Percentiles rank a stretch among this genome's conserved stretches.
These are phyloP conservation scores for Spondyliosoma cantharus DNA, from an alignment of 2,797 vertebrate genomes.

Conservation along the genomic window DNA sequence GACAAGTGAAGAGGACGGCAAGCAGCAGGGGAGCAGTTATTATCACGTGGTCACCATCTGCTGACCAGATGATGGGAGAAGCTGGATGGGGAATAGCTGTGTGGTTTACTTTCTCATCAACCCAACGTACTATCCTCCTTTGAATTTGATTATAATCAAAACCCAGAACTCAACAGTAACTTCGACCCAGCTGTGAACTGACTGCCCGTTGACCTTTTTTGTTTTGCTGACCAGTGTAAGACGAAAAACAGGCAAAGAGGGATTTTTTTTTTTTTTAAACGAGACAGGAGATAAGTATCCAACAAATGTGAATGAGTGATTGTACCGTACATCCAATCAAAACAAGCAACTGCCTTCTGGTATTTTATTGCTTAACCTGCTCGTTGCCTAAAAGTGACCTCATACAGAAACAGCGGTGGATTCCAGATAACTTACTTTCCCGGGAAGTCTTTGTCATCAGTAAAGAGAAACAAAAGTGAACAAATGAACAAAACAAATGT, in stretches of 20 bases:
- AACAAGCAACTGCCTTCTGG: not conserved
- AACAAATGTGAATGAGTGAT: slow-evolving; percentile 12
- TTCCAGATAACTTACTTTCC: slow-evolving; percentile 39
- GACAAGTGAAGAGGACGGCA: slow-evolving; percentile 52
- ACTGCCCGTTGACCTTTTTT: not conserved
- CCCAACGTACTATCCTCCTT: slow-evolving; percentile 16
- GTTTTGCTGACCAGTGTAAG: not conserved
- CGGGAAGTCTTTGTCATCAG: slow-evolving; percentile 13
- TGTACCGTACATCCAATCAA: slow-evolving; percentile 2
- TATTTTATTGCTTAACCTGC: slow-evolving; percentile 27
- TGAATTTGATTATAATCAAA: slow-evolving; percentile 25
- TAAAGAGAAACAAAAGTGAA: slow-evolving; percentile 28
- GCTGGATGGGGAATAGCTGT: slow-evolving; percentile 24
- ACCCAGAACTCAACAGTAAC: not conserved
- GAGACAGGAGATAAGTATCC: slow-evolving; percentile 1
- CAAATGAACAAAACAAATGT: not conserved
- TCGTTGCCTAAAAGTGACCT: slow-evolving; percentile 47
- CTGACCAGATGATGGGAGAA: slow-evolving; percentile 39
- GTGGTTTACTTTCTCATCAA: slow-evolving; percentile 39
- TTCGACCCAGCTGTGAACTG: not conserved
- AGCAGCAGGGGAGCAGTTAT: slow-evolving; percentile 53
- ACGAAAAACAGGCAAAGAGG: not conserved
- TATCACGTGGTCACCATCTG: slow-evolving; percentile 62
- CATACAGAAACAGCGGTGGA: slow-evolving; percentile 47
- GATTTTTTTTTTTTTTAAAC: not conserved